phyloP scores from a whole-genome alignment of 2,113 vertebrate species.

The Noturus placidus region DNA sequence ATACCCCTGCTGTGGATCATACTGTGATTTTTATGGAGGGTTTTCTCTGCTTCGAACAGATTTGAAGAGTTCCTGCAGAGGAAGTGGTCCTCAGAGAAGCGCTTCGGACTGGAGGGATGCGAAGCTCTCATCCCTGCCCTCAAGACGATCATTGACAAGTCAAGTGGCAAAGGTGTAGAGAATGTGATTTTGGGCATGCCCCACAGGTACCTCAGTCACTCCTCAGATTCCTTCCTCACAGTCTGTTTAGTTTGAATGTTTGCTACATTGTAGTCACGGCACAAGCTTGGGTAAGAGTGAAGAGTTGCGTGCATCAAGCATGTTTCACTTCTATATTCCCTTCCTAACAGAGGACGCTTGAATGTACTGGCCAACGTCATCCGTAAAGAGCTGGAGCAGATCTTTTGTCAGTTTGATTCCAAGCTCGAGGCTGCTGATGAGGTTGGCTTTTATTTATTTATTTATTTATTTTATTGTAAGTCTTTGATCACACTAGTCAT shows the following conservation, averaged over 20 bases:
- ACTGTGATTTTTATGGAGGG: background rate
- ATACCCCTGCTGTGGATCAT: background rate
- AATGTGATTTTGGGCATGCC: conserved; percentile 98
- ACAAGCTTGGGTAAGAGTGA: background rate
- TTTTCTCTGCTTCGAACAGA: conserved; percentile 62
- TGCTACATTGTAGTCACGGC: background rate
- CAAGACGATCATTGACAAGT: conserved; percentile 96
- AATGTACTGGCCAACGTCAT: conserved; percentile 97
- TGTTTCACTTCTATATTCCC: background rate
- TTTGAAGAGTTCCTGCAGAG: conserved; percentile 98
- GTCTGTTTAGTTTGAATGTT: background rate
- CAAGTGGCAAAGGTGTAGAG: conserved; percentile 91
- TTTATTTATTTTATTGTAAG: too few species aligned
- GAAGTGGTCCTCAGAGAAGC: conserved; percentile 98
- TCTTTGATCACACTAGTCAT: background rate
- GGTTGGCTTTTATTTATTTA: conserved; percentile 63
- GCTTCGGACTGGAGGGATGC: conserved; percentile 94
- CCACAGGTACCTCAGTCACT: conserved; percentile 79
- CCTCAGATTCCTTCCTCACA: background rate
- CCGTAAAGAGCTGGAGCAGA: conserved; percentile 95
- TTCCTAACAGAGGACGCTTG: conserved; percentile 82
- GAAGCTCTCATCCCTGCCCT: conserved; percentile 94
- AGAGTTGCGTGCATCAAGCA: background rate
- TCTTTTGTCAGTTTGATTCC: conserved; percentile 98
- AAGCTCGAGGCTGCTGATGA: conserved; percentile 96